Conservation (phyloP, 1,140 invertebrate species). For the Saccostrea echinata region DNA sequence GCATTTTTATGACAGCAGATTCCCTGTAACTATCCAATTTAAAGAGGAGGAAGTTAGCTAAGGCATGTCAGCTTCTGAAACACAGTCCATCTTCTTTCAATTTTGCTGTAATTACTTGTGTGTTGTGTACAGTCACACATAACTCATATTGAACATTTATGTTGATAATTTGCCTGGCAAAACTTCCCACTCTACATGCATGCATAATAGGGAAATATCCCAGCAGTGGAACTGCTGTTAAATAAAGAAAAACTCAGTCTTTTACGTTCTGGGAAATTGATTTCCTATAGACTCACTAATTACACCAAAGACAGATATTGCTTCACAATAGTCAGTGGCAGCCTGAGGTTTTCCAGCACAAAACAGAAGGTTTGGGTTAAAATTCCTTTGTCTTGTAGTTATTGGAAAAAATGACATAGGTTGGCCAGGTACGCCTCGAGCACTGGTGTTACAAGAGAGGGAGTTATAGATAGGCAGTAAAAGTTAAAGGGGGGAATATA, state of each 20-base stretch:
- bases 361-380: constrained; percentile 34
- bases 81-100: not conserved
- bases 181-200: constrained; percentile 21
- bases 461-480: not conserved
- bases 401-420: constrained; percentile 31
- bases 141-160: constrained; percentile 38
- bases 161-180: constrained; percentile 36
- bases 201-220: constrained; percentile 37
- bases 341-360: constrained; percentile 8
- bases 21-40: constrained; percentile 9
- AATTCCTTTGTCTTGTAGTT: constrained; percentile 34
- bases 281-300: constrained; percentile 39
- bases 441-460: not conserved
- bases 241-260: constrained; percentile 35
- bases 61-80: constrained; percentile 11
- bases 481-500: not conserved
- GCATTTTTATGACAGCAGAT: constrained; percentile 28
- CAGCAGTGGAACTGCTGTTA: constrained; percentile 35
- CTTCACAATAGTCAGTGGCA: constrained; percentile 36
- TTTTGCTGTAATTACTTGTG: constrained; percentile 16
- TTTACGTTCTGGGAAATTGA: constrained; percentile 37
- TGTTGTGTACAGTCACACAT: constrained; percentile 31
- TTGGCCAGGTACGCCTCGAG: constrained; percentile 1
- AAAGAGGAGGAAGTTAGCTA: not conserved
- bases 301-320: constrained; percentile 38